phyloP scores from a whole-genome alignment of 2,113 vertebrate genomes.

The Cygnus buccinator region DNA sequence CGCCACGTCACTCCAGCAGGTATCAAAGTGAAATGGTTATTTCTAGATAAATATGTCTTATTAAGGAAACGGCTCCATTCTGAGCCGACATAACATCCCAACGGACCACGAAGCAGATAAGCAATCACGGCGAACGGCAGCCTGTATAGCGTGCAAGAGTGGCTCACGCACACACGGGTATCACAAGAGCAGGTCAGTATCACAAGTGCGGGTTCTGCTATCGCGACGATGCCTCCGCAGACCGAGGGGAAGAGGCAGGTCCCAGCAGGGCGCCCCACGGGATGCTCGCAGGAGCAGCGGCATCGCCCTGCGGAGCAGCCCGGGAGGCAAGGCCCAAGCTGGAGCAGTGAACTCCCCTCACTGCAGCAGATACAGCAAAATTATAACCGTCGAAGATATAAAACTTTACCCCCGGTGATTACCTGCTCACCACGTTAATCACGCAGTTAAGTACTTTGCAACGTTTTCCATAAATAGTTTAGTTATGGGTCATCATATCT shows the following conservation, averaged over 20 bases:
- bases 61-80: not conserved
- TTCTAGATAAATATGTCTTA: not conserved
- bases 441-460: not conserved
- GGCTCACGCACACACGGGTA: rapidly evolving
- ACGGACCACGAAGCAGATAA: rapidly evolving
- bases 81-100: not conserved
- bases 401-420: not conserved
- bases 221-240: rapidly evolving
- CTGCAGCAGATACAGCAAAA: not conserved
- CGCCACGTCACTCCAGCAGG: rapidly evolving
- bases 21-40: not conserved
- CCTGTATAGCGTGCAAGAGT: rapidly evolving
- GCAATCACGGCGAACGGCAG: not conserved
- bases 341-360: not conserved
- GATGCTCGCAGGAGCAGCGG: not conserved
- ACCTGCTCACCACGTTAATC: not conserved
- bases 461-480: not conserved
- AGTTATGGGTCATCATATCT: not conserved
- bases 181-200: rapidly evolving
- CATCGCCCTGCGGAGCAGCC: not conserved
- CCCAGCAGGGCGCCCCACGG: not conserved
- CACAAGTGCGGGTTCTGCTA: not conserved
- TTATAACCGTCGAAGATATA: not conserved
- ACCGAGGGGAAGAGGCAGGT: not conserved
- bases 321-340: not conserved